A percentile compares a stretch with the other conserved stretches of the same genome.
These are phyloP conservation scores for Dilophus febrilis DNA, from an alignment of 2,888 invertebrate species.

Conservation along the genomic window DNA sequence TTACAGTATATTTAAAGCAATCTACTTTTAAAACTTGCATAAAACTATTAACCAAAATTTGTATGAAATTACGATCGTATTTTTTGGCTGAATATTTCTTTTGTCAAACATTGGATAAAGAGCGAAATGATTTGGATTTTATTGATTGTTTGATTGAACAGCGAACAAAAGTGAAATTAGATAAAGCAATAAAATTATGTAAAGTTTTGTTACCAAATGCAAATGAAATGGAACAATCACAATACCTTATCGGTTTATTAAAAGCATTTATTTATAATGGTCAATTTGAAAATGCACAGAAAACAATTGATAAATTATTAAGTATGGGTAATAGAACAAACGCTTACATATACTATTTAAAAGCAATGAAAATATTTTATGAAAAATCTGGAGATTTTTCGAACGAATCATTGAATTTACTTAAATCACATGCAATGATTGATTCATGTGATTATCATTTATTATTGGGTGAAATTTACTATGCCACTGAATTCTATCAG, in stretches of 20 bases:
- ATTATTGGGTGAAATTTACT: slow-evolving; percentile 19
- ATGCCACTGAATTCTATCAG: slow-evolving; percentile 33
- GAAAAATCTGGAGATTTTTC: slow-evolving; percentile 20
- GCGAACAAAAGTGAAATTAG: slow-evolving; percentile 34
- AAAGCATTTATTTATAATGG: slow-evolving; percentile 3
- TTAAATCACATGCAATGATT: slow-evolving; percentile 21
- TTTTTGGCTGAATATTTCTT: slow-evolving; percentile 27
- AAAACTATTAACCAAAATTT: slow-evolving; percentile 32
- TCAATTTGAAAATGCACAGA: background rate
- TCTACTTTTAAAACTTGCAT: slow-evolving; percentile 31
- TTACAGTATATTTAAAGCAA: slow-evolving; percentile 21
- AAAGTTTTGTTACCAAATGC: slow-evolving; percentile 19
- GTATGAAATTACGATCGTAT: slow-evolving; percentile 34
- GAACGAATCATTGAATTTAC: slow-evolving; percentile 23
- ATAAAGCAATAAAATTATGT: slow-evolving; percentile 30
- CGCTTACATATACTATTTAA: background rate
- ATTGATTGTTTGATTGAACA: slow-evolving; percentile 24
- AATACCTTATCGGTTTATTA: background rate
- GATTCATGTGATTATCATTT: slow-evolving; percentile 17
- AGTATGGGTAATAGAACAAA: background rate
- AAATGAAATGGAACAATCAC: slow-evolving; percentile 1
- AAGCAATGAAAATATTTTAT: slow-evolving; percentile 17
- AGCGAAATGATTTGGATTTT: slow-evolving; percentile 10
- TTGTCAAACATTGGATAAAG: slow-evolving; percentile 13
- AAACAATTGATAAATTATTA: slow-evolving; percentile 3